Evolutionary conservation across 2,113 vertebrate species (phyloP).

Genomic region (Stigmatopora nigra): DNA sequence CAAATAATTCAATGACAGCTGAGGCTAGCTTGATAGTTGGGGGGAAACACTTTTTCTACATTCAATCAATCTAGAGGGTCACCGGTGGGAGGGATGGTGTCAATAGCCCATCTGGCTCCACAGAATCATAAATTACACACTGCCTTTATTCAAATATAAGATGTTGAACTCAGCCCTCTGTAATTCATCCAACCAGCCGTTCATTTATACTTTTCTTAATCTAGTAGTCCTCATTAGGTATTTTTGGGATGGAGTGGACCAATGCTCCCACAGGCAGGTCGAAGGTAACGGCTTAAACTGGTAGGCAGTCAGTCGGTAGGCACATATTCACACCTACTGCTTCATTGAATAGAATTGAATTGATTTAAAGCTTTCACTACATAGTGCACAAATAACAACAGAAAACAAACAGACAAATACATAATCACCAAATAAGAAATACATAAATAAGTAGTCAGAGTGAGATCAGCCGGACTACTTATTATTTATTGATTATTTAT

Average conservation of each 20-base stretch:
- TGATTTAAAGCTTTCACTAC: too few relatives aligned
- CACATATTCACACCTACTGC: neutral
- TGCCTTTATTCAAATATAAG: conserved; percentile 8
- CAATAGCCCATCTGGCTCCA: conserved; percentile 36
- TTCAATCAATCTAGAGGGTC: conserved; percentile 35
- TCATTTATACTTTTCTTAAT: neutral
- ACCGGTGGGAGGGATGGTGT: conserved; percentile 22
- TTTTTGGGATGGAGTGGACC: neutral
- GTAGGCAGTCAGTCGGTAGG: too few relatives aligned
- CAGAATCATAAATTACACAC: neutral
- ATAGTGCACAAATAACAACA: too few relatives aligned
- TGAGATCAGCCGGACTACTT: too few relatives aligned
- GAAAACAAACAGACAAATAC: too few relatives aligned
- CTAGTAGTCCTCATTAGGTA: neutral
- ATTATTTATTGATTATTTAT: too few relatives aligned
- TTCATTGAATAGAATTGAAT: neutral
- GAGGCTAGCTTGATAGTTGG: conserved; percentile 34
- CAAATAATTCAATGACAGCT: conserved; percentile 49
- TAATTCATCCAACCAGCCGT: neutral
- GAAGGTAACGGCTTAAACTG: too few relatives aligned
- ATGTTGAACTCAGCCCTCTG: neutral
- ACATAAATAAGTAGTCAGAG: too few relatives aligned
- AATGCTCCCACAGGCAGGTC: too few relatives aligned
- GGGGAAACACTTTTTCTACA: conserved; percentile 43
- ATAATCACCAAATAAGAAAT: too few relatives aligned